Evolutionary conservation across 1,140 invertebrate genomes (phyloP).

Genomic region (Neodiprion lecontei): DNA sequence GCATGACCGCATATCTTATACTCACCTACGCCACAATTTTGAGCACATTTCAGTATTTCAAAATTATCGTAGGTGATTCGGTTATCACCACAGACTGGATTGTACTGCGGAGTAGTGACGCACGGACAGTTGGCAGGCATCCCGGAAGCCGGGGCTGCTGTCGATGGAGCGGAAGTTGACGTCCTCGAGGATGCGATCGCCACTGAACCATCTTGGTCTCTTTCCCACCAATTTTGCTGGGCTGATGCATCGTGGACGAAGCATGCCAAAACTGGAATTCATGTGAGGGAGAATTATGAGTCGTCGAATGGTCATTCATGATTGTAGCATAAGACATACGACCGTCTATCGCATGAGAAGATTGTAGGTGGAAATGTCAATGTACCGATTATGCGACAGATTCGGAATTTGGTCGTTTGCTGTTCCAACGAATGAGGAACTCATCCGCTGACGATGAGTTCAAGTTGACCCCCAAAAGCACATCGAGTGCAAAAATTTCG

Average conservation of each 20-base stretch:
- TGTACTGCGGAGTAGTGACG: not conserved
- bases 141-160: not conserved
- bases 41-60: slow-evolving; percentile 39
- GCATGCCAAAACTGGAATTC: not conserved
- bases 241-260: not conserved
- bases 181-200: not conserved
- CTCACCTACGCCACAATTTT: slow-evolving; percentile 31
- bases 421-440: no score
- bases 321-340: not conserved
- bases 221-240: slow-evolving; percentile 4
- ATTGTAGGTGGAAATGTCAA: not conserved
- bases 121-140: not conserved
- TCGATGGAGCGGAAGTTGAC: not conserved
- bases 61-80: slow-evolving; percentile 49
- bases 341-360: not conserved
- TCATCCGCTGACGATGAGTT: no score
- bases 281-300: not conserved
- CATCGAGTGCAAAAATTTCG: no score
- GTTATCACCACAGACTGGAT: slow-evolving; percentile 51
- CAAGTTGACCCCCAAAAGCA: no score
- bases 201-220: not conserved
- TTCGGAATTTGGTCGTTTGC: no score
- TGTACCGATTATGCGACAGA: no score
- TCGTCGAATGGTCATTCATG: not conserved
- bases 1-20: not conserved